These are phyloP conservation scores for Notothenia coriiceps DNA, from an alignment of 2,113 vertebrate genomes.

Conservation along the genomic window DNA sequence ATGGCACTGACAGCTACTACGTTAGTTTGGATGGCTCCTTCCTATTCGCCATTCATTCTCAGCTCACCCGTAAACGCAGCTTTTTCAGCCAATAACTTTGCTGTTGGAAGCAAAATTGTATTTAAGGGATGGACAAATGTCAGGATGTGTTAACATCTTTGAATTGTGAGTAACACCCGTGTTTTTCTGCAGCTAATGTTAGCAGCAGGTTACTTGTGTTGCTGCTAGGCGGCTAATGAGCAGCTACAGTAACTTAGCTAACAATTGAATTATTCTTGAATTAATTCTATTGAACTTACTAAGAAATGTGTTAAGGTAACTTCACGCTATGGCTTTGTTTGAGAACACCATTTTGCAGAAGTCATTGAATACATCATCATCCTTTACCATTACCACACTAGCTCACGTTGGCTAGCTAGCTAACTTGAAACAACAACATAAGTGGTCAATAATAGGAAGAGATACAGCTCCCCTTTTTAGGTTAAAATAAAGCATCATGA, in stretches of 20 bases:
- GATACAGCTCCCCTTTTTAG: neutral
- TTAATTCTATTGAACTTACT: slow-evolving; percentile 3
- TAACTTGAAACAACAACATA: slow-evolving; percentile 31
- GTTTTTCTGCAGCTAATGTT: slow-evolving; percentile 38
- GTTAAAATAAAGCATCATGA: too few species aligned
- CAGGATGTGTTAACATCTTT: neutral
- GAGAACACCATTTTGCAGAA: too few species aligned
- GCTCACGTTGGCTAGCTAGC: slow-evolving; percentile 43
- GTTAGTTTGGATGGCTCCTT: slow-evolving; percentile 26
- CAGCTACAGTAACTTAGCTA: slow-evolving; percentile 30
- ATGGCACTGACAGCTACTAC: slow-evolving; percentile 31
- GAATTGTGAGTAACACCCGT: neutral
- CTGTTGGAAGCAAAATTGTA: neutral
- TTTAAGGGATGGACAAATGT: neutral
- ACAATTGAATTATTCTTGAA: neutral
- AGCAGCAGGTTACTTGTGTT: slow-evolving; percentile 30
- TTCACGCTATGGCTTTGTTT: neutral
- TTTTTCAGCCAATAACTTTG: neutral
- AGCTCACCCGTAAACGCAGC: slow-evolving; percentile 7
- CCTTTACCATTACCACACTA: neutral
- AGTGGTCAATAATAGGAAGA: neutral
- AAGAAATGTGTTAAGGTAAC: neutral
- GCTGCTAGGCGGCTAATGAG: slow-evolving; percentile 31
- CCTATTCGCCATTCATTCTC: slow-evolving; percentile 56
- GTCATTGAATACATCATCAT: slow-evolving; percentile 7